Evolutionary conservation across 2,888 invertebrate species (phyloP).

Genomic region (Drosophila hawaiiensis): DNA sequence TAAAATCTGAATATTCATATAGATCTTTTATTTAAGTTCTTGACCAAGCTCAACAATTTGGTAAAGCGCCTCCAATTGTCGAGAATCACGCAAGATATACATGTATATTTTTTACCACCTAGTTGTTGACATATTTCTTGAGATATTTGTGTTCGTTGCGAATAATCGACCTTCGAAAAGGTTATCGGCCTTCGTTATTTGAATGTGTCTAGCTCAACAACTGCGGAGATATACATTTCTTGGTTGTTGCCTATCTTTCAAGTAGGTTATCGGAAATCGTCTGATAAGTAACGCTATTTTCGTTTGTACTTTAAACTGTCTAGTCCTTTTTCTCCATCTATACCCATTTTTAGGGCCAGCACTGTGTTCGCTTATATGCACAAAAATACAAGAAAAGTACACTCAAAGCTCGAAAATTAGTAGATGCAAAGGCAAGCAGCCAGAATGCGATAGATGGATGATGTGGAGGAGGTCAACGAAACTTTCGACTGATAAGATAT

Average conservation of each 20-base stretch:
- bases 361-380: not conserved
- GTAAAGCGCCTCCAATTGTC: not conserved
- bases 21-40: not conserved
- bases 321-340: not conserved
- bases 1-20: not conserved
- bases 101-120: not conserved
- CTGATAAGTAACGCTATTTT: constrained; percentile 15
- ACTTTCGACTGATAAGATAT: constrained; percentile 61
- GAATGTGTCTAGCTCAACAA: not conserved
- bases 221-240: not conserved
- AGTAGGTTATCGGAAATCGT: constrained; percentile 7
- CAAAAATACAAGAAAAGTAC: not conserved
- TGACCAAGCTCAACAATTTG: not conserved
- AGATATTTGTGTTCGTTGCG: not conserved
- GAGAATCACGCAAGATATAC: not conserved
- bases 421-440: constrained; percentile 35
- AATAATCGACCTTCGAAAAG: constrained; percentile 9
- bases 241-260: constrained; percentile 6
- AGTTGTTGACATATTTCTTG: not conserved
- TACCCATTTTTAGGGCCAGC: not conserved
- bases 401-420: constrained; percentile 12
- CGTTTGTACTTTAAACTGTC: not conserved
- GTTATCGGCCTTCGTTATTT: constrained; percentile 3
- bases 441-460: constrained; percentile 32
- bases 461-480: constrained; percentile 58